Conservation (phyloP, 2,797 vertebrate genomes). For the Prunella strophiata region DNA sequence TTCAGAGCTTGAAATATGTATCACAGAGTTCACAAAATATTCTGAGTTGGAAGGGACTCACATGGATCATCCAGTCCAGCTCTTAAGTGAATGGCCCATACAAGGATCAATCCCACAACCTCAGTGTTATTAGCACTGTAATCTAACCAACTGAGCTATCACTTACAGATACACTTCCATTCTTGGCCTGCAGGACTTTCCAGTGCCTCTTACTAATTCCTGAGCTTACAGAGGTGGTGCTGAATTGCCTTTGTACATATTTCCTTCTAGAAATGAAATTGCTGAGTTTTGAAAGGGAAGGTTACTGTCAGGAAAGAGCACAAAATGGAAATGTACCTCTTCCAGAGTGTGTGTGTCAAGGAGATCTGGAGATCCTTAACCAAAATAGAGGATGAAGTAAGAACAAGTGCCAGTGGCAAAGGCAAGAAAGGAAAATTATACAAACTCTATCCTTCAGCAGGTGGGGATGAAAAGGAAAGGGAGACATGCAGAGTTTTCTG, state of each 20-base stretch:
- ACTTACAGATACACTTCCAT: not conserved
- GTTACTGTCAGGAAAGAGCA: slow-evolving; percentile 13
- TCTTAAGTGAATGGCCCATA: not conserved
- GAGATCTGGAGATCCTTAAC: slow-evolving; percentile 13
- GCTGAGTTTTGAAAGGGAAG: not conserved
- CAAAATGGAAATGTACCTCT: slow-evolving; percentile 7
- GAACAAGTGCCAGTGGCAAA: slow-evolving; percentile 40
- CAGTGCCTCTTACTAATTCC: not conserved
- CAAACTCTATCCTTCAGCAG: not conserved
- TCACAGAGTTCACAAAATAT: not conserved
- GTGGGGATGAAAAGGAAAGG: not conserved
- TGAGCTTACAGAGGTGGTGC: not conserved
- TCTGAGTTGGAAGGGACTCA: not conserved
- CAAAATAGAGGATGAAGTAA: slow-evolving; percentile 2
- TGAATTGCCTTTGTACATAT: not conserved
- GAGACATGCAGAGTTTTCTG: not conserved
- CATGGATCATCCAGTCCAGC: not conserved
- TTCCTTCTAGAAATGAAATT: slow-evolving; percentile 6
- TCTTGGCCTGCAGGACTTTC: not conserved
- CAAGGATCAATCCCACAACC: not conserved
- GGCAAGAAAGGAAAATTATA: not conserved
- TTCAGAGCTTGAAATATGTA: not conserved
- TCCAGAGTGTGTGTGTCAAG: not conserved
- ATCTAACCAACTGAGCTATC: not conserved
- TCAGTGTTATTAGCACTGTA: not conserved